phyloP scores from a whole-genome alignment of 2,113 vertebrate genomes.

The Mustela lutreola region DNA sequence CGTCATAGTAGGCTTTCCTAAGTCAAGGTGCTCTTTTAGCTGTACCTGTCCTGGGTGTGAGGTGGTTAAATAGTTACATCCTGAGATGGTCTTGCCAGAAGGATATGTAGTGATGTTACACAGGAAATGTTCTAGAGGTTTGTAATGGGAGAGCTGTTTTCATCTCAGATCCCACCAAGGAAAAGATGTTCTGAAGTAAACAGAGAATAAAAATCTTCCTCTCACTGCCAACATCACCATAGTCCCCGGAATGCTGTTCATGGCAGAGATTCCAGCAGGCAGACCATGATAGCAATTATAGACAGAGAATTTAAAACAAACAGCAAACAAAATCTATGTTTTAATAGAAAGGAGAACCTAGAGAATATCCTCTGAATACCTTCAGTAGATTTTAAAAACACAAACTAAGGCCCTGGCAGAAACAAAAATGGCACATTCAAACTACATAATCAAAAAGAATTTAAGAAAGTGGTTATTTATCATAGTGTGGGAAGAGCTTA shows the following conservation, averaged over 20 bases:
- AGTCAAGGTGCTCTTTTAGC: background rate
- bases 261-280: background rate
- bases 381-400: background rate
- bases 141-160: background rate
- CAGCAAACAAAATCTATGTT: background rate
- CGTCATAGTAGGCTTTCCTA: background rate
- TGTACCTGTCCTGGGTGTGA: background rate
- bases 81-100: background rate
- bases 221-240: background rate
- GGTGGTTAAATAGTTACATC: background rate
- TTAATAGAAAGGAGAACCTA: background rate
- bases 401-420: background rate
- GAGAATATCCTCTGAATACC: background rate
- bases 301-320: constrained; percentile 10
- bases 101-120: background rate
- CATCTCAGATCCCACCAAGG: background rate
- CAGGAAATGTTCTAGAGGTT: background rate
- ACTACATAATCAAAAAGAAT: background rate
- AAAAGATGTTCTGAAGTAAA: constrained; percentile 47
- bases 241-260: background rate
- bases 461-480: constrained; percentile 2
- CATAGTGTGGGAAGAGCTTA: background rate
- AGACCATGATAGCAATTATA: background rate
- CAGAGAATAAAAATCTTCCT: background rate
- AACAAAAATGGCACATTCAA: background rate